Evolutionary conservation across 2,113 vertebrate species (phyloP), one percentile per base, ranked within the genome.

Genomic region (Eurypyga helias): DNA sequence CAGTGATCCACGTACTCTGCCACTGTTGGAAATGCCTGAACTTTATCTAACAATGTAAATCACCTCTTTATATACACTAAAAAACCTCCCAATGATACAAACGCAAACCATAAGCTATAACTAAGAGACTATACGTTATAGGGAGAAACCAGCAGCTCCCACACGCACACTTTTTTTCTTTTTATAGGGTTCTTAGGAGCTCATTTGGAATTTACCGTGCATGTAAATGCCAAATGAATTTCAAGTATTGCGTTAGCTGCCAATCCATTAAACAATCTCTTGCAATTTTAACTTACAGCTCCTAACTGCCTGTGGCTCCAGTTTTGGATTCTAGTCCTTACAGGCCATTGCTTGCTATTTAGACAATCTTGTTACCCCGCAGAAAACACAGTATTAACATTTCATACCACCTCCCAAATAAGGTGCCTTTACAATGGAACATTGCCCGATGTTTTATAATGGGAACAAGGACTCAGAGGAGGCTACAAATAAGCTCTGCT

Each of bases 121-220:
- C 36, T 77, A 36, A 75, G 65, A 78, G 46, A 57, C 72, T 78
- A 43, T 43, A 2, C 41, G 12, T 55, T 73, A 62, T 15, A 55
- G 20, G 46, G 71, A 96, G 87, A 87, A 94, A 58, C 41, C 83
- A 92, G 71, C 18, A 61, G 49, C 70, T 85, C 85, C 66, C 49
- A 87, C 26, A 26, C 1, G 2, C 76, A 66, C 10, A 25, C 20
- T 45, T 66, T 62, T 58, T 70, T 76, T n/a, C 65, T 84, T 92
- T 93, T 96, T 86, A 92, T 48, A 86, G 55, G 57, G 86, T 95
- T 94, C 83, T 93, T n/a, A 90, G 88, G 86, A 96, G 88, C 95
- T 93, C 88, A 29, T 96, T 92, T 92, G 95, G 94, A 96, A 92
- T 97, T 95, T 97, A 96, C 92, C 2, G 45, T 92, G 93, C 97